These are phyloP conservation scores for Stomorhina lunata DNA, from an alignment of 2,888 invertebrate genomes.

Conservation along the genomic window DNA sequence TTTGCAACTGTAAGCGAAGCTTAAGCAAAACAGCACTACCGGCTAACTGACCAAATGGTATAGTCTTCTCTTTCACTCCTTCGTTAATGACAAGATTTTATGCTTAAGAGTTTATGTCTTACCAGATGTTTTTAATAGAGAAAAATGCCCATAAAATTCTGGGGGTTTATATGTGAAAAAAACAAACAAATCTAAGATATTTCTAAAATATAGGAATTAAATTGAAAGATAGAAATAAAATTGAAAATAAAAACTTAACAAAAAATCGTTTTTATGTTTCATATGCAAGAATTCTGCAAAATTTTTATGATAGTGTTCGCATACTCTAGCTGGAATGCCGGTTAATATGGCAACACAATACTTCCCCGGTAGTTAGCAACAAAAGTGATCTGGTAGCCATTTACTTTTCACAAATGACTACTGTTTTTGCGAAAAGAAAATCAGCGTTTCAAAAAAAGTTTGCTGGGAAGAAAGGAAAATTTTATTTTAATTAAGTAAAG, in stretches of 20 bases:
- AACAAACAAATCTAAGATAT: no score
- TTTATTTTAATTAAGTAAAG: constrained; percentile 30
- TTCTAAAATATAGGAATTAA: no score
- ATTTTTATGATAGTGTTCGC: no score
- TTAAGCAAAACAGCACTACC: constrained; percentile 15
- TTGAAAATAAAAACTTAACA: no score
- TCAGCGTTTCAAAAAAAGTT: constrained; percentile 60
- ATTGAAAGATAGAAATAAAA: no score
- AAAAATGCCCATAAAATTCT: neutral
- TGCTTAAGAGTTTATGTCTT: neutral
- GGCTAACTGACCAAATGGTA: constrained; percentile 9
- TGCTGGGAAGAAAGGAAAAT: constrained; percentile 43
- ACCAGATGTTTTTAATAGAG: neutral
- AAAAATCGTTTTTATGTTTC: no score
- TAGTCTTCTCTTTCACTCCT: constrained; percentile 8
- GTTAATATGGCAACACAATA: neutral
- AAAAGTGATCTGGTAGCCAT: constrained; percentile 29
- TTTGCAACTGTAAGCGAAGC: constrained; percentile 14
- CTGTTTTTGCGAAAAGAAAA: constrained; percentile 62
- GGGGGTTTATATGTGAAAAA: no score
- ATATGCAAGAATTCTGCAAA: no score
- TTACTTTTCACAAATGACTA: constrained; percentile 49
- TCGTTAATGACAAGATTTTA: neutral
- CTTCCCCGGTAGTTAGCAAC: neutral
- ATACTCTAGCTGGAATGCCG: neutral